A percentile compares a stretch with the other conserved stretches of the same genome.
phyloP scores from a whole-genome alignment of 2,888 invertebrate genomes.

The Thyatira batis region DNA sequence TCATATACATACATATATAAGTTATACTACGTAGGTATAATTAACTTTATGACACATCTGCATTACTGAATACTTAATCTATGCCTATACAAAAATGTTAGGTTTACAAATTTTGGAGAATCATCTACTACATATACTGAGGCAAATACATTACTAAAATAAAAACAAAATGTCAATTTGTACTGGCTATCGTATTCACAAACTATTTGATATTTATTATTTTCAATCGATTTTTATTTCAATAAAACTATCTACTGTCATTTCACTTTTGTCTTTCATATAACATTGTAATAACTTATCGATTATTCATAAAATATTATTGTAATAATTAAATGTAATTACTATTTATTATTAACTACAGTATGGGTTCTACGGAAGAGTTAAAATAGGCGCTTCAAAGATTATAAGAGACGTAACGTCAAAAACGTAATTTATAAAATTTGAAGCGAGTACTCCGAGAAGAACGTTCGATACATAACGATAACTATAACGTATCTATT shows the following conservation, averaged over 20 bases:
- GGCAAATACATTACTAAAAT: not conserved
- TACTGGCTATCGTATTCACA: conserved; percentile 35
- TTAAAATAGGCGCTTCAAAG: not conserved
- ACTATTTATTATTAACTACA: conserved; percentile 19
- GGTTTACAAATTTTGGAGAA: not conserved
- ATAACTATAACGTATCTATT: not conserved
- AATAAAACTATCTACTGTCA: conserved; percentile 57
- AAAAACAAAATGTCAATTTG: conserved; percentile 23
- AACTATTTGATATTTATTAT: conserved; percentile 16
- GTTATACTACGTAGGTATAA: conserved; percentile 12
- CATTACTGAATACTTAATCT: not conserved
- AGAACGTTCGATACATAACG: not conserved
- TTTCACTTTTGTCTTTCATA: conserved; percentile 81
- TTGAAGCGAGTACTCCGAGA: not conserved
- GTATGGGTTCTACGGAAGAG: not conserved
- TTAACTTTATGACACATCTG: conserved; percentile 5
- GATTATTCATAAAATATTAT: conserved; percentile 16
- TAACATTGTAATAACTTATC: conserved; percentile 36
- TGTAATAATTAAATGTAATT: not conserved
- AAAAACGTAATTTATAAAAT: not conserved
- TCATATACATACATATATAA: not conserved
- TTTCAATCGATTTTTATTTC: conserved; percentile 6
- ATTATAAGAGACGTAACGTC: no score
- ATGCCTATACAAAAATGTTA: not conserved
- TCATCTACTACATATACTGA: not conserved